Percentiles rank a stretch among this genome's conserved stretches.
Conservation (phyloP, 2,888 invertebrate species). For the Drosophila subquinaria region DNA sequence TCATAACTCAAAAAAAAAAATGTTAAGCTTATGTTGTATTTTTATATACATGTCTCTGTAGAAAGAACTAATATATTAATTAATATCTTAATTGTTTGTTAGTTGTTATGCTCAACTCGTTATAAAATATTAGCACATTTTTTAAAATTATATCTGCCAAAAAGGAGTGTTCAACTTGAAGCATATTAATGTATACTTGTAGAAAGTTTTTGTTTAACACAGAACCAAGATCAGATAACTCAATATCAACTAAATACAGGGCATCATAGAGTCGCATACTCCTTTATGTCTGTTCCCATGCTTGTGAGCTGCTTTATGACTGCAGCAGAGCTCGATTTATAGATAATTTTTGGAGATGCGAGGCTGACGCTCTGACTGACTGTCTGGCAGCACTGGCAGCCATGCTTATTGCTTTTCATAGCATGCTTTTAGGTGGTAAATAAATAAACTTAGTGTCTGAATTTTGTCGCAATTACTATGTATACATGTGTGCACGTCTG, state of each 20-base stretch:
- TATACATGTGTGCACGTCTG: slow-evolving; percentile 2
- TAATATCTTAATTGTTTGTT: too few species aligned
- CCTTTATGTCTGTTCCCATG: not conserved
- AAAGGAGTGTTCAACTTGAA: too few species aligned
- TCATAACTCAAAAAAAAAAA: too few species aligned
- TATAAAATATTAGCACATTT: too few species aligned
- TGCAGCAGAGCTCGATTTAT: slow-evolving; percentile 57
- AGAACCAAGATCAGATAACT: not conserved
- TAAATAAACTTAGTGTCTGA: slow-evolving; percentile 63
- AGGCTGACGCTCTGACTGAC: slow-evolving; percentile 7
- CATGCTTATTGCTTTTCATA: slow-evolving; percentile 51
- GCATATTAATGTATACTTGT: too few species aligned
- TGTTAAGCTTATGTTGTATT: too few species aligned
- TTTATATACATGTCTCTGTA: too few species aligned
- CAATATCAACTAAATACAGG: slow-evolving; percentile 12
- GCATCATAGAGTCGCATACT: not conserved
- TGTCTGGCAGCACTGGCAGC: slow-evolving; percentile 31
- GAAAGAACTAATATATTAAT: too few species aligned
- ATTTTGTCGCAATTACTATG: slow-evolving; percentile 55
- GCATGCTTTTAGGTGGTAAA: slow-evolving; percentile 54
- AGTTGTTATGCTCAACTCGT: too few species aligned
- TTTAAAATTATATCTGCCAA: too few species aligned
- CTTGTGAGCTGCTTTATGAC: slow-evolving; percentile 48
- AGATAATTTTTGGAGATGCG: slow-evolving; percentile 40
- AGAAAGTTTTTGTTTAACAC: too few species aligned